Evolutionary conservation across 2,797 vertebrate species (phyloP).

Genomic region (Mico argentatus): DNA sequence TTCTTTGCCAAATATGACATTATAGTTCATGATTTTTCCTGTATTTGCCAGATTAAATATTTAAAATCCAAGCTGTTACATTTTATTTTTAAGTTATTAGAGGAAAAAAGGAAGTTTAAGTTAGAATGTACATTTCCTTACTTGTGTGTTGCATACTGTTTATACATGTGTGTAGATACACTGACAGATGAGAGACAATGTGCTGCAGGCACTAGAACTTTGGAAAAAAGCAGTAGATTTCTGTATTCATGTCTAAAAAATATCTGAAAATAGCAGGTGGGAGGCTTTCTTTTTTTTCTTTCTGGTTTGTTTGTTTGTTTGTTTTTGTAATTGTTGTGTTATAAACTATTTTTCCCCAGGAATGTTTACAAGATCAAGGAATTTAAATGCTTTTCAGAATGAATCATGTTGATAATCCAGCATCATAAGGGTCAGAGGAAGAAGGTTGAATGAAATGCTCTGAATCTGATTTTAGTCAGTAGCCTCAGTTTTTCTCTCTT

Average conservation of each 20-base stretch:
- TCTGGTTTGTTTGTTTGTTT: not conserved
- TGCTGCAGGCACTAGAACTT: not conserved
- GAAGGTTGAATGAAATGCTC: not conserved
- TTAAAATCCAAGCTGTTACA: constrained; percentile 78
- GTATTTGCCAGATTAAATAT: constrained; percentile 80
- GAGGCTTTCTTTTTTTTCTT: not conserved
- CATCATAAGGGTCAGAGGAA: not conserved
- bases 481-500: not conserved
- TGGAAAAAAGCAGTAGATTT: not conserved
- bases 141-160: constrained; percentile 50
- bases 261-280: constrained; percentile 49
- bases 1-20: constrained; percentile 78
- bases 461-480: not conserved
- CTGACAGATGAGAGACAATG: constrained; percentile 52
- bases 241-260: constrained; percentile 12
- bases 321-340: not conserved
- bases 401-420: not conserved
- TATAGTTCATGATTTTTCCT: constrained; percentile 74
- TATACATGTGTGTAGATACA: constrained; percentile 58
- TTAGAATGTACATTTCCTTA: constrained; percentile 66
- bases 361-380: constrained; percentile 19
- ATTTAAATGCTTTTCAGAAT: constrained; percentile 38
- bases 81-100: constrained; percentile 80
- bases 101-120: constrained; percentile 70
- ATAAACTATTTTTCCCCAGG: not conserved